Evolutionary conservation across 2,113 vertebrate genomes (phyloP).

Genomic region (Stictonetta naevosa): DNA sequence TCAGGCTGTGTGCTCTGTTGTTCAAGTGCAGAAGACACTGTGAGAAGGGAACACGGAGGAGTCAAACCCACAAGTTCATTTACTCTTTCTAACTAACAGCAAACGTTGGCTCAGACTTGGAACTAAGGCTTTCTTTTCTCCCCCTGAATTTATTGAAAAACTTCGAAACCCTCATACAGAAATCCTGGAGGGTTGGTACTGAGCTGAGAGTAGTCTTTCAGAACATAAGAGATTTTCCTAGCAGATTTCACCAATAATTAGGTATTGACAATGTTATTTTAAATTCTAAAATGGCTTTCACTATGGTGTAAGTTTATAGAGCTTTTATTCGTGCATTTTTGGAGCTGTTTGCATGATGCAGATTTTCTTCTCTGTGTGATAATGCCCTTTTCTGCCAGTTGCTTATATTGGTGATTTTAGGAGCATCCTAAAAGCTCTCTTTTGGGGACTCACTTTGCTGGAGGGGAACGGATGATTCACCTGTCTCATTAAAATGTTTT

Average conservation of each 20-base stretch:
- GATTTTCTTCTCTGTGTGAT: neutral
- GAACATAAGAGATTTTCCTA: neutral
- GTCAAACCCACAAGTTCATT: slow-evolving; percentile 49
- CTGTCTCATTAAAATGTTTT: neutral
- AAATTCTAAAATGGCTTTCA: neutral
- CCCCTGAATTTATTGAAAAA: neutral
- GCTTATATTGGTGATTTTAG: neutral
- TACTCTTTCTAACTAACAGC: slow-evolving; percentile 6
- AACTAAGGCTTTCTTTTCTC: neutral
- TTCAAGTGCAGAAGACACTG: slow-evolving; percentile 40
- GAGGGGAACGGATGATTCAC: neutral
- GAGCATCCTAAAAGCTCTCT: neutral
- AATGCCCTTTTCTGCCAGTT: neutral
- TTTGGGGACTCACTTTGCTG: neutral
- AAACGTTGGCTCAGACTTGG: slow-evolving; percentile 26
- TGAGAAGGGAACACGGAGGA: slow-evolving; percentile 21
- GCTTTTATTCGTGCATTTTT: neutral
- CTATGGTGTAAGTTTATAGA: neutral
- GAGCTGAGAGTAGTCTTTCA: neutral
- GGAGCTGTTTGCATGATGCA: neutral
- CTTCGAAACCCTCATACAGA: neutral
- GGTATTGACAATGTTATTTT: neutral
- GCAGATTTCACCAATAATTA: neutral
- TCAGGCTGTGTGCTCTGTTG: slow-evolving; percentile 60
- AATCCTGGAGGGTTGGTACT: neutral